Base-by-base conservation (phyloP, 2,113 vertebrate species). In the Lates calcarifer region DNA sequence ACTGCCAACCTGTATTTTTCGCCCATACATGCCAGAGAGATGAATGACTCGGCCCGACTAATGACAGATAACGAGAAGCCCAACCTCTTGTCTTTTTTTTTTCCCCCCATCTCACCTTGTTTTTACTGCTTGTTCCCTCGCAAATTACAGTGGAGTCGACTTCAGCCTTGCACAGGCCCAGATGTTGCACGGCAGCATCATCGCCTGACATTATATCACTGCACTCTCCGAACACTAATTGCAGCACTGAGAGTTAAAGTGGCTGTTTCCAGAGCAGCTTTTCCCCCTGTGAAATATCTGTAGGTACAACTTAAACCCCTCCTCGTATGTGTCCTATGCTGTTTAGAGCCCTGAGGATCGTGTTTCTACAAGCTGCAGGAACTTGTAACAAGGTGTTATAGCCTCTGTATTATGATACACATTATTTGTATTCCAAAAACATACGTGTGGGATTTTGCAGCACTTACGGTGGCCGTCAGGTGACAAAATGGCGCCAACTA, bases 111-210 rank as follows among this genome's bases (percentile, higher is more conserved):
- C 33, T 82, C 73, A 65, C 28, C 69, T 65, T 49, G 43, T 60
- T 57, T 81, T 79, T 76, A 75, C 69, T 57, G 65, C 79, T 58
- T 58, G 45, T 76, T 83, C 83, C 68, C 24, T 61, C n/a, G 74
- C 65, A 92, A 93, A 94, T 94, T 93, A 94, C 86, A 93, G 93
- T 79, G 85, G 56, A 68, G 77, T 43, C 29, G 17, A 35, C 63
- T 68, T 51, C 61, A 65, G 60, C 11, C 1, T n/a, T 0, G 12
- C 39, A 47, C 71, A 26, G 63, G 53, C 90, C 91, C 93, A 94
- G 94, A 93, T 94, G 93, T 93, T 90, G 69, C 49, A 2, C 5
- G 1, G 60, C 61, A 39, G 20, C 55, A 28, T 67, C 70, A 20
- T 74, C 57, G 28, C 51, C 66, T 65, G 71, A 66, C 76, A 60